phyloP scores from a whole-genome alignment of 2,888 invertebrate genomes.

The Megamerina dolium region DNA sequence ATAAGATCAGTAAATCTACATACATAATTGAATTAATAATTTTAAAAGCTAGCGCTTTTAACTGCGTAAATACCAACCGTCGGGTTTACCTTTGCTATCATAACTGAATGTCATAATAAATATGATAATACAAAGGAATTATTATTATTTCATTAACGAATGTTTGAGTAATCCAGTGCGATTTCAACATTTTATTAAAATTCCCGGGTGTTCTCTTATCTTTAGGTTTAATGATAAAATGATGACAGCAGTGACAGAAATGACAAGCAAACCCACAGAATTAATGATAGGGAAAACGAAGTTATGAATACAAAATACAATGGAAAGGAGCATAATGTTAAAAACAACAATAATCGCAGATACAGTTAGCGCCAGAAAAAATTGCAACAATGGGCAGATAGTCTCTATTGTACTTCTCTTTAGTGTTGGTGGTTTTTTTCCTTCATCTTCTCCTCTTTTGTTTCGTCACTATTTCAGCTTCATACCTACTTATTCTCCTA shows the following conservation, averaged over 20 bases:
- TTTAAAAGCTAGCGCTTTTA: too few relatives aligned
- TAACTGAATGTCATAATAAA: constrained; percentile 14
- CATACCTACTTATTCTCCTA: too few relatives aligned
- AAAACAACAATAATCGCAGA: too few relatives aligned
- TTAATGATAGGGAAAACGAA: constrained; percentile 25
- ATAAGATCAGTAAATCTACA: too few relatives aligned
- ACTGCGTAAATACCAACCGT: too few relatives aligned
- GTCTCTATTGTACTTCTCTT: background rate
- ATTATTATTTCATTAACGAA: constrained; percentile 22
- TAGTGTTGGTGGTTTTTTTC: background rate
- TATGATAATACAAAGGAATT: constrained; percentile 22
- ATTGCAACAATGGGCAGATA: background rate
- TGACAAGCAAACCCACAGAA: constrained; percentile 27
- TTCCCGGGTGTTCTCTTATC: constrained; percentile 24
- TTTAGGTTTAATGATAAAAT: constrained; percentile 27
- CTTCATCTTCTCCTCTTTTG: too few relatives aligned
- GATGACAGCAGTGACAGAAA: constrained; percentile 28
- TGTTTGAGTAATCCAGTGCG: background rate
- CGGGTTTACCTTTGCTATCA: constrained; percentile 3
- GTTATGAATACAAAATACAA: constrained; percentile 20
- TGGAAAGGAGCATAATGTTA: too few relatives aligned
- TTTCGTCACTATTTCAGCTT: too few relatives aligned
- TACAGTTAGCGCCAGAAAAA: background rate
- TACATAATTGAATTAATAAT: constrained; percentile 1
- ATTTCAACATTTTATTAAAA: constrained; percentile 23